These are phyloP conservation scores for Unio pictorum DNA, from an alignment of 2,888 invertebrate genomes.

Conservation along the genomic window DNA sequence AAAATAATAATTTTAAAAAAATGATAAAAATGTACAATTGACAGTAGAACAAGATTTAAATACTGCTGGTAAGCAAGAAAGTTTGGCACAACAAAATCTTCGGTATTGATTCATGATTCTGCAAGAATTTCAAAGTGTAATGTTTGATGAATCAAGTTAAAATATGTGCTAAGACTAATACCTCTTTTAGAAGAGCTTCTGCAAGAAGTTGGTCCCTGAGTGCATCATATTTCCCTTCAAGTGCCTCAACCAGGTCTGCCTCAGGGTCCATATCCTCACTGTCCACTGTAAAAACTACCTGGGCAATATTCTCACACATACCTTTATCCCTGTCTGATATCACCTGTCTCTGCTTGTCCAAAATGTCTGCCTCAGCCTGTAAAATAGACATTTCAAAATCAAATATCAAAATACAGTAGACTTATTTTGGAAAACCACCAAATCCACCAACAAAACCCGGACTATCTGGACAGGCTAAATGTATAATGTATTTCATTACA, in stretches of 20 bases:
- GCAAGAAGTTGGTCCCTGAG: conserved; percentile 64
- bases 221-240: conserved; percentile 66
- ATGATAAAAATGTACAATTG: too few relatives aligned
- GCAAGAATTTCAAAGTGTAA: neutral
- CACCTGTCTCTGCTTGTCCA: conserved; percentile 26
- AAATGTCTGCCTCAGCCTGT: conserved; percentile 35
- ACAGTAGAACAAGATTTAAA: too few relatives aligned
- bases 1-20: too few relatives aligned
- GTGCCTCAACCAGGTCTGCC: conserved; percentile 52
- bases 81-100: neutral
- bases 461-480: too few relatives aligned
- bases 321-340: conserved; percentile 32
- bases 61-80: too few relatives aligned
- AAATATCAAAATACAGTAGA: too few relatives aligned
- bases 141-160: neutral
- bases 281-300: conserved; percentile 44
- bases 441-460: too few relatives aligned
- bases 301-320: conserved; percentile 48
- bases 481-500: too few relatives aligned
- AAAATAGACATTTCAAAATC: neutral
- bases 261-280: conserved; percentile 29
- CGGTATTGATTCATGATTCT: neutral
- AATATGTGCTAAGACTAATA: conserved; percentile 10
- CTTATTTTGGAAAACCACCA: too few relatives aligned
- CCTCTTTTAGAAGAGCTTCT: conserved; percentile 62